Conservation (phyloP, 2,888 invertebrate genomes). For the Drosophila kambysellisi region DNA sequence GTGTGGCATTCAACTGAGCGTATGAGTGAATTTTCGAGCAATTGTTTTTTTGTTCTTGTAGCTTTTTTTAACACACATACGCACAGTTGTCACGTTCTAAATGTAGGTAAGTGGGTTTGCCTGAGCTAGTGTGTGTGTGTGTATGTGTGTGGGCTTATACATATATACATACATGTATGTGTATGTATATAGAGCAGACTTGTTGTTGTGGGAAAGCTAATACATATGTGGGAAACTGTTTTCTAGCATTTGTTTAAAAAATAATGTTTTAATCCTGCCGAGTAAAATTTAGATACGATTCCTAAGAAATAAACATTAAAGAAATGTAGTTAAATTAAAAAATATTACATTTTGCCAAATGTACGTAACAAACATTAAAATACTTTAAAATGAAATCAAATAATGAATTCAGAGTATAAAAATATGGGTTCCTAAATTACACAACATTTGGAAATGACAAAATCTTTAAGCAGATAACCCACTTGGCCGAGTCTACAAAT, state of each 20-base stretch:
- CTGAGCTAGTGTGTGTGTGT: constrained; percentile 22
- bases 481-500: constrained; percentile 26
- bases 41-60: constrained; percentile 29
- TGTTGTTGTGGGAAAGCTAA: constrained; percentile 58
- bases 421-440: constrained; percentile 23
- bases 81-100: constrained; percentile 66
- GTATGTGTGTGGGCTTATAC: constrained; percentile 3
- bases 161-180: constrained; percentile 7
- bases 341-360: not conserved
- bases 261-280: not conserved
- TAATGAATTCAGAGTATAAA: not conserved
- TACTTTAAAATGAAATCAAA: not conserved
- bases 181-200: constrained; percentile 56
- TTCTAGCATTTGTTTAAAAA: not conserved
- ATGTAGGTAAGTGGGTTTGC: constrained; percentile 69
- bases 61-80: constrained; percentile 67
- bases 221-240: not conserved
- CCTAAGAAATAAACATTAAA: not conserved
- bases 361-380: not conserved
- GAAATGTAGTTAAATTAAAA: not conserved
- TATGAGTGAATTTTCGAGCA: constrained; percentile 54
- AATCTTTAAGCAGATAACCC: constrained; percentile 13
- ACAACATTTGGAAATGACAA: constrained; percentile 27
- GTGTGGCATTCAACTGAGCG: constrained; percentile 37
- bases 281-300: not conserved